Evolutionary conservation across 2,888 invertebrate species (phyloP).

Genomic region (Andrena bucephala): DNA sequence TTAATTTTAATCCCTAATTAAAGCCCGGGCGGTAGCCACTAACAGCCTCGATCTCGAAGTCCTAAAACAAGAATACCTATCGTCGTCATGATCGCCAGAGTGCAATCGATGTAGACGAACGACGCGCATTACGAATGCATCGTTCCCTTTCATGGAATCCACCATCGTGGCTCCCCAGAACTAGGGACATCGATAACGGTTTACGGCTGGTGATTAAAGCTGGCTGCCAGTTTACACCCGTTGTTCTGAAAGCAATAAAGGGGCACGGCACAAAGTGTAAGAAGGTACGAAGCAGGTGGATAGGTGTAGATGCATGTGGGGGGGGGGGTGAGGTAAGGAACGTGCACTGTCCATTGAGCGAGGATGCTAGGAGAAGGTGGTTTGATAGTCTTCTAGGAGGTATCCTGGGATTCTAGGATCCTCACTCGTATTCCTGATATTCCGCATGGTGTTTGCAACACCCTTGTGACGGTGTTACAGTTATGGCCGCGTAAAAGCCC

Average conservation of each 20-base stretch:
- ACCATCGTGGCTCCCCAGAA: neutral
- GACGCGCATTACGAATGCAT: neutral
- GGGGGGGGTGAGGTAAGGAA: neutral
- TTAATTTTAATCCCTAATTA: too few species aligned
- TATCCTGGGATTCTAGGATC: conserved; percentile 49
- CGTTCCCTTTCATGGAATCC: neutral
- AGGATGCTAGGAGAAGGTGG: conserved; percentile 38
- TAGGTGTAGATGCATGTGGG: conserved; percentile 7
- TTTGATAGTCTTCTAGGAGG: conserved; percentile 46
- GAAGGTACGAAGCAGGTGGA: conserved; percentile 5
- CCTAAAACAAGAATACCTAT: neutral
- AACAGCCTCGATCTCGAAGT: neutral
- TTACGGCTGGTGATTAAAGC: conserved; percentile 37
- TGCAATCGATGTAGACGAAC: neutral
- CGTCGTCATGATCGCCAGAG: neutral
- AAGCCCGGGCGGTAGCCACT: too few species aligned
- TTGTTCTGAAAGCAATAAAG: conserved; percentile 38
- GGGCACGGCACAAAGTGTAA: conserved; percentile 20
- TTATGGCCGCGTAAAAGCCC: conserved; percentile 71
- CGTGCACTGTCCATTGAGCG: conserved; percentile 29
- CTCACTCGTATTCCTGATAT: conserved; percentile 48
- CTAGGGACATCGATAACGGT: conserved; percentile 35
- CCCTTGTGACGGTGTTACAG: conserved; percentile 55
- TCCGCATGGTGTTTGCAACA: conserved; percentile 53
- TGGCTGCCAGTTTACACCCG: neutral